These are phyloP conservation scores for Oryzias woworae DNA, from an alignment of 2,113 vertebrate genomes.

Conservation along the genomic window DNA sequence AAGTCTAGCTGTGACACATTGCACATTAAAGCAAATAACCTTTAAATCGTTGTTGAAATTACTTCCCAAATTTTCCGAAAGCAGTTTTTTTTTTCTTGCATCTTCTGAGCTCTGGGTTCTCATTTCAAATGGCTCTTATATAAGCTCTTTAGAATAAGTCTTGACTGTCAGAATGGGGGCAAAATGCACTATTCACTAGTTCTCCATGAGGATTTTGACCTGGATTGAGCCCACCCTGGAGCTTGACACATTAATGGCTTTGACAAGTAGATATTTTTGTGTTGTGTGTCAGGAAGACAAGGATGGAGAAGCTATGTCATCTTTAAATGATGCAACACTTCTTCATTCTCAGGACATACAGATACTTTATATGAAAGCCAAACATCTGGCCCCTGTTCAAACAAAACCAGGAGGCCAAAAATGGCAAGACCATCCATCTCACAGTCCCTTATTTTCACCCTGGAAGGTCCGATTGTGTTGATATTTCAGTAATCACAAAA, in stretches of 20 bases:
- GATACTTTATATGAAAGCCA: neutral
- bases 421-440: neutral
- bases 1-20: slow-evolving; percentile 33
- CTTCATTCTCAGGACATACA: slow-evolving; percentile 7
- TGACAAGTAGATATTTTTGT: slow-evolving; percentile 58
- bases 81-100: slow-evolving; percentile 32
- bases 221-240: slow-evolving; percentile 41
- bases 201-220: slow-evolving; percentile 46
- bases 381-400: too few species aligned
- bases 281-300: slow-evolving; percentile 36
- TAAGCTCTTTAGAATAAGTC: slow-evolving; percentile 35
- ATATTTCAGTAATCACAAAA: slow-evolving; percentile 24
- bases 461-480: slow-evolving; percentile 11
- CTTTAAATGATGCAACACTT: slow-evolving; percentile 8
- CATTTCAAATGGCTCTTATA: slow-evolving; percentile 34
- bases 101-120: slow-evolving; percentile 36
- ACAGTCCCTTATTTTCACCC: neutral
- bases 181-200: slow-evolving; percentile 43
- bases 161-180: slow-evolving; percentile 54
- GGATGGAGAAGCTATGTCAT: slow-evolving; percentile 7
- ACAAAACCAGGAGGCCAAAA: neutral
- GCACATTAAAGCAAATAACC: slow-evolving; percentile 54
- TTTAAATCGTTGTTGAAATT: slow-evolving; percentile 54
- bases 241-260: slow-evolving; percentile 70
- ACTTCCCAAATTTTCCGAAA: slow-evolving; percentile 28